These are phyloP conservation scores for Vespertilio murinus DNA, from an alignment of 2,797 vertebrate genomes.

Conservation along the genomic window DNA sequence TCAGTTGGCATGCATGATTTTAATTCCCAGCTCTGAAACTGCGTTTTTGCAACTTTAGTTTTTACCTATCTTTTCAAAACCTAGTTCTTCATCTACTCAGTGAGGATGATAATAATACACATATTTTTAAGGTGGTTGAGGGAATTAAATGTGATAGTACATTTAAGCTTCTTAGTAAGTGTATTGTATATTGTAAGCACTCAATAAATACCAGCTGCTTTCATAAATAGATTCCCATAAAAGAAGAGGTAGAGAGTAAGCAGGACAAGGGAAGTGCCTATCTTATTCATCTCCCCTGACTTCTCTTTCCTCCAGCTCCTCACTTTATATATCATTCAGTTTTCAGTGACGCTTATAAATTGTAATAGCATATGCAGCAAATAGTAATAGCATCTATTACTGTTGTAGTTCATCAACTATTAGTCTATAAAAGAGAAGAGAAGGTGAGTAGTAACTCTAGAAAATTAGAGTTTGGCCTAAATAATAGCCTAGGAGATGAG, in stretches of 20 bases:
- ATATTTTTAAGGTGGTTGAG: conserved; percentile 8
- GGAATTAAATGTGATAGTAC: not conserved
- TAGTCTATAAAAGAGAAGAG: not conserved
- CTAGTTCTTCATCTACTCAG: not conserved
- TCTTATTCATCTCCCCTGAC: not conserved
- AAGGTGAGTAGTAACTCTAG: conserved; percentile 42
- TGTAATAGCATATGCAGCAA: not conserved
- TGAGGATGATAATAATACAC: not conserved
- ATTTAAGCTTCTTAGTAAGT: not conserved
- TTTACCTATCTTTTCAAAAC: not conserved
- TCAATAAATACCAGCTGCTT: not conserved
- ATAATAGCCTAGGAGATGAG: conserved; percentile 1
- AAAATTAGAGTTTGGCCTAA: not conserved
- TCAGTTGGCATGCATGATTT: not conserved
- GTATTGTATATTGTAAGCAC: not conserved
- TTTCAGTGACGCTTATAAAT: conserved; percentile 5
- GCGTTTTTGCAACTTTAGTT: not conserved
- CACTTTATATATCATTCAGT: not conserved
- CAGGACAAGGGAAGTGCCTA: not conserved
- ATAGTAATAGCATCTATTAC: not conserved
- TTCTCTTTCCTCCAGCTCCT: not conserved
- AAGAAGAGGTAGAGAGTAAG: not conserved
- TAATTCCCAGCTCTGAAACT: not conserved
- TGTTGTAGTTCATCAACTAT: not conserved
- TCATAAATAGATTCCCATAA: not conserved